phyloP scores from a whole-genome alignment of 2,888 invertebrate genomes.

The Peribatodes rhomboidaria region DNA sequence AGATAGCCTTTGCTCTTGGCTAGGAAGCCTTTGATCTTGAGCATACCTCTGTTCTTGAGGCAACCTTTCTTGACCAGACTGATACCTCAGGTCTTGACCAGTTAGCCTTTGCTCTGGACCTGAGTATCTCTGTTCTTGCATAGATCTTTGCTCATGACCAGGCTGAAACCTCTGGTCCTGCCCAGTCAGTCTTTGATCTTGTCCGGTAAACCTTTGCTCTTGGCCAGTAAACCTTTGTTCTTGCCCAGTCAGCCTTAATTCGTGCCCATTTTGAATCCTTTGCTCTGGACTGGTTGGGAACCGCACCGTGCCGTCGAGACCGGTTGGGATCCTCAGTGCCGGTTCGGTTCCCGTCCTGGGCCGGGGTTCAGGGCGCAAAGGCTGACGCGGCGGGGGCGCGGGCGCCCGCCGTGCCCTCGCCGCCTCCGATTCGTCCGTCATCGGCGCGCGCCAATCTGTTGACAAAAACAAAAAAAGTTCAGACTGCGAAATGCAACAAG shows the following conservation, averaged over 20 bases:
- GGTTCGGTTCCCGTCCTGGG: slow-evolving; percentile 58
- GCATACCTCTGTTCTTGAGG: slow-evolving; percentile 21
- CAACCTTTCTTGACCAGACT: slow-evolving; percentile 20
- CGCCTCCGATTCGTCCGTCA: slow-evolving; percentile 81
- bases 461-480: slow-evolving; percentile 47
- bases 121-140: slow-evolving; percentile 12
- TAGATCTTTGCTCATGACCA: slow-evolving; percentile 5
- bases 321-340: slow-evolving; percentile 28
- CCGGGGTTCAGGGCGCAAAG: slow-evolving; percentile 69
- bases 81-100: slow-evolving; percentile 22
- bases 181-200: not conserved
- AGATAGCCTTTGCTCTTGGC: slow-evolving; percentile 20
- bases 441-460: slow-evolving; percentile 84
- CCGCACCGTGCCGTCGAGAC: slow-evolving; percentile 29
- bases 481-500: not conserved
- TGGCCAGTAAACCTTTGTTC: slow-evolving; percentile 5
- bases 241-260: slow-evolving; percentile 6
- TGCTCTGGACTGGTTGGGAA: slow-evolving; percentile 26
- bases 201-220: not conserved
- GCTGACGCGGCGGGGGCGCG: slow-evolving; percentile 73
- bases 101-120: slow-evolving; percentile 20
- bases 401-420: slow-evolving; percentile 75
- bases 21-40: slow-evolving; percentile 17
- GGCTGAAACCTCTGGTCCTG: not conserved
- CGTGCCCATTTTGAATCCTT: slow-evolving; percentile 10